Conservation (phyloP, 2,888 invertebrate genomes). For the Melangyna quadrimaculata region DNA sequence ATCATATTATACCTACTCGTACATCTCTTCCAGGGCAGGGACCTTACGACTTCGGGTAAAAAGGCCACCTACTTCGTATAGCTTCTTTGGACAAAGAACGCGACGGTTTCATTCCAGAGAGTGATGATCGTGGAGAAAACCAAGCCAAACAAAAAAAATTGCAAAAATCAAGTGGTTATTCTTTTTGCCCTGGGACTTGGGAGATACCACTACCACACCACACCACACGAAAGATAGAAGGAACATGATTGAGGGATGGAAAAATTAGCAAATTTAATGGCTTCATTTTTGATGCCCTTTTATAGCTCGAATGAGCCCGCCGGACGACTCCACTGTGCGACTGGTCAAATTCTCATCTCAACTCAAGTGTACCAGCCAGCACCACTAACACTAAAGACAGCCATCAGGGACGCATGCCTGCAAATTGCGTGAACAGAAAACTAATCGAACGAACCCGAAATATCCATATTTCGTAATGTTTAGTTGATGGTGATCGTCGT, state of each 20-base stretch:
- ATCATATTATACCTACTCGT: constrained; percentile 2
- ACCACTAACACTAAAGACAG: neutral
- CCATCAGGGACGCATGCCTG: constrained; percentile 56
- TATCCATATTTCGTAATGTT: constrained; percentile 34
- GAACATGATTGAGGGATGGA: constrained; percentile 71
- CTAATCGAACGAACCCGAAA: constrained; percentile 69
- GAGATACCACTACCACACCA: constrained; percentile 7
- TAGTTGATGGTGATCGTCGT: constrained; percentile 23
- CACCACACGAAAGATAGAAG: constrained; percentile 50
- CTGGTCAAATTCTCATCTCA: neutral
- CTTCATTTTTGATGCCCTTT: constrained; percentile 72
- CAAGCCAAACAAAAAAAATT: constrained; percentile 17
- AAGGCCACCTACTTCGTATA: constrained; percentile 70
- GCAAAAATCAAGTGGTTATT: constrained; percentile 65
- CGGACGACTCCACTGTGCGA: neutral
- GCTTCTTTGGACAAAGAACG: constrained; percentile 45
- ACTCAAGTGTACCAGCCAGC: neutral
- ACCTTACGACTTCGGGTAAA: constrained; percentile 42
- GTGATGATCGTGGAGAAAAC: neutral
- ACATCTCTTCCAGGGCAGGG: constrained; percentile 12
- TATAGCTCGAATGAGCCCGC: constrained; percentile 58
- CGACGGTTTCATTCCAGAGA: neutral
- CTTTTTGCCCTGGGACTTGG: constrained; percentile 45
- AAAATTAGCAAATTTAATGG: constrained; percentile 72
- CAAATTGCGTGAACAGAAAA: constrained; percentile 72